Evolutionary conservation across 2,888 invertebrate species (phyloP), one percentile per base, ranked within the genome.

Genomic region (Trissolcus brochymenae): DNA sequence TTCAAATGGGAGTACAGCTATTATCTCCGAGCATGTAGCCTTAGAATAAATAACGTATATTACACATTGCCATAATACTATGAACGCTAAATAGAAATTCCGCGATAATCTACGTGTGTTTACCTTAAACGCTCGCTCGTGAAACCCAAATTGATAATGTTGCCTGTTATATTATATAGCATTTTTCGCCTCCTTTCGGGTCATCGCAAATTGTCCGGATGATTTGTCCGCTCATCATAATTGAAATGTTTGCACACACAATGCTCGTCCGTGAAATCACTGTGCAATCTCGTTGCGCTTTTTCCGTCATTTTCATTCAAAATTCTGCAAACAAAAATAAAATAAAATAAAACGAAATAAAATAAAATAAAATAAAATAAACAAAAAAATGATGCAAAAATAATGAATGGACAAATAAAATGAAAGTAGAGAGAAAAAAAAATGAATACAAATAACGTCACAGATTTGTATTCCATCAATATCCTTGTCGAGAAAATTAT

Each of bases 41-140:
- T 72, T 77, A 68, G 65, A 77, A 77, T 64, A 77, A 68, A 77
- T 68, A 68, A 59, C 77, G 57, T 59, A 60, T 73, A 72, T 65
- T 65, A 59, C 64, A 72, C 67, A 72, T 55, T 62, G 66, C 62
- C 35, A 64, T 77, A 76, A 76, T 71, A 53, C 57, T 67, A 51
- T 57, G 70, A 71, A 66, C 76, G 64, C 56, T 61, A 76, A 76
- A 76, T 66, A 76, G 76, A 76, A 76, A 64, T 70, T 70, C 56
- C 55, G 56, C 40, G 65, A 70, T 76, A 70, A 76, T 76, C 51
- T 76, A 70, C 60, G 60, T 70, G 35, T 35, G 35, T 35, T 35
- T 35, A 54, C 53, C 67, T 62, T 74, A 64, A 64, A 43, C 59
- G 53, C 53, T 50, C 50, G 59, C 1, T 68, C 41, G 60, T 50